A percentile compares a stretch with the other conserved stretches of the same genome.
phyloP scores from a whole-genome alignment of 2,797 vertebrate species.

The Enteromius fasciolatus region DNA sequence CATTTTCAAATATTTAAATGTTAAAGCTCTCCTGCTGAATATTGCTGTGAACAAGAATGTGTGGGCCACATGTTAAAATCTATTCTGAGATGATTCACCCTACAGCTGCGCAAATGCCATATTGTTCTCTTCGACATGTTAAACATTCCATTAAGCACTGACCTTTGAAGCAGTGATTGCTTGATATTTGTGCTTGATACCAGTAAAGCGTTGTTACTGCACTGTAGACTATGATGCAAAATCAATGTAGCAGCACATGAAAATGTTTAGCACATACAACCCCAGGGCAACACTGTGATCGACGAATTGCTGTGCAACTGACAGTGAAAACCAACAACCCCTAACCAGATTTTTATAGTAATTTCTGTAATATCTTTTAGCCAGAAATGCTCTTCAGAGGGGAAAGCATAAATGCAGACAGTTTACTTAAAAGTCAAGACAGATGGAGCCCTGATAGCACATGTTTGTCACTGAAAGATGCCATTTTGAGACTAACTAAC shows the following conservation, averaged over 20 bases:
- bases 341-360: slow-evolving; percentile 30
- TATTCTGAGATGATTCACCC: slow-evolving; percentile 42
- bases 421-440: not conserved
- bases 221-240: slow-evolving; percentile 62
- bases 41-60: not conserved
- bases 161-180: slow-evolving; percentile 69
- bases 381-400: not conserved
- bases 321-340: slow-evolving; percentile 32
- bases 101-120: slow-evolving; percentile 56
- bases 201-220: slow-evolving; percentile 65
- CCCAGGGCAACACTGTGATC: not conserved
- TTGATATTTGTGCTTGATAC: slow-evolving; percentile 75
- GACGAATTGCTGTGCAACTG: slow-evolving; percentile 26
- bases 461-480: not conserved
- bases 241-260: slow-evolving; percentile 62
- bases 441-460: not conserved
- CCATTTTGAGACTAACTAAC: no score
- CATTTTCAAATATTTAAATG: not conserved
- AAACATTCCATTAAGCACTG: slow-evolving; percentile 70
- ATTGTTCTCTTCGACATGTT: slow-evolving; percentile 64
- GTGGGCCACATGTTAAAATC: not conserved
- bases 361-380: not conserved
- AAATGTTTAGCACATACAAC: slow-evolving; percentile 53
- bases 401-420: not conserved
- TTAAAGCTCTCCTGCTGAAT: slow-evolving; percentile 4